These are phyloP conservation scores for Mystacides longicornis DNA, from an alignment of 2,888 invertebrate genomes.

Conservation along the genomic window DNA sequence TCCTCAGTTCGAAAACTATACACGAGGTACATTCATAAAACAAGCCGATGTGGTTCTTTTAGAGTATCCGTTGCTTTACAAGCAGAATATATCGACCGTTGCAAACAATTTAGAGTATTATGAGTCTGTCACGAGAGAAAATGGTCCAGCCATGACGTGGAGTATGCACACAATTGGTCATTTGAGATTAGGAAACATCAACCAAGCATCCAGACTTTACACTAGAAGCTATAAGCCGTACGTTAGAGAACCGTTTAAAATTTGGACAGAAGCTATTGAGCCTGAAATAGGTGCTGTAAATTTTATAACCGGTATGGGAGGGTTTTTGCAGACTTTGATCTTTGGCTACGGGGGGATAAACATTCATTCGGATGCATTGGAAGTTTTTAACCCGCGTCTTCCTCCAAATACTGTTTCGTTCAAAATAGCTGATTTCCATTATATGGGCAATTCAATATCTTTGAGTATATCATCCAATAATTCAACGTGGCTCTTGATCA, in stretches of 20 bases:
- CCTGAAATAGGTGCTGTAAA: conserved; percentile 35
- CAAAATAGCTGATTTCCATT: conserved; percentile 28
- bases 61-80: conserved; percentile 35
- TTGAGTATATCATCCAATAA: too few species aligned
- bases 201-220: conserved; percentile 33
- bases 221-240: conserved; percentile 34
- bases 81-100: conserved; percentile 29
- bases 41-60: conserved; percentile 39
- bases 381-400: conserved; percentile 27
- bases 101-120: conserved; percentile 35
- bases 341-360: conserved; percentile 37
- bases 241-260: conserved; percentile 37
- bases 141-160: conserved; percentile 42
- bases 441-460: too few species aligned
- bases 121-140: conserved; percentile 32
- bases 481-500: too few species aligned
- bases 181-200: conserved; percentile 29
- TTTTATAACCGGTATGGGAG: conserved; percentile 40
- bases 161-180: conserved; percentile 39
- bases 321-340: conserved; percentile 37
- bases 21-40: conserved; percentile 31
- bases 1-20: conserved; percentile 36
- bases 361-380: conserved; percentile 31
- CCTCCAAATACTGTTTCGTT: conserved; percentile 27
- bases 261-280: conserved; percentile 37